Percentiles rank a stretch among this genome's conserved stretches.
Evolutionary conservation across 2,888 invertebrate species (phyloP).

Genomic region (Stegophylla sp.): DNA sequence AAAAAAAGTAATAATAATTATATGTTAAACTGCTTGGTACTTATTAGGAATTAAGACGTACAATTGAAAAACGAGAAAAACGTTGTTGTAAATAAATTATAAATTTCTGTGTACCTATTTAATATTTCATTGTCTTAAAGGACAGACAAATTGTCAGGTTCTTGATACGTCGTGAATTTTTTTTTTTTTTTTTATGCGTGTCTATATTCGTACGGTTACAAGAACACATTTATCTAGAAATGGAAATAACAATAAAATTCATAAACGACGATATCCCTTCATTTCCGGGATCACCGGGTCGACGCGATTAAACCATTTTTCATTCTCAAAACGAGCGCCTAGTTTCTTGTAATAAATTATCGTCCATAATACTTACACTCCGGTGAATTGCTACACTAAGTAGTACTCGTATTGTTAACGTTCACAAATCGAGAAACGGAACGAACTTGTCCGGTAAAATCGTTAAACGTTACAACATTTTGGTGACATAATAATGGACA

Average conservation of each 20-base stretch:
- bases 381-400: background rate
- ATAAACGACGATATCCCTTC: background rate
- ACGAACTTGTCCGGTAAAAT: background rate
- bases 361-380: background rate
- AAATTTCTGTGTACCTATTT: too few species aligned
- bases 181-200: too few species aligned
- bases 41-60: too few species aligned
- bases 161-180: too few species aligned
- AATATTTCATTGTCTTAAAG: too few species aligned
- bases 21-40: too few species aligned
- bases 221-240: constrained; percentile 14
- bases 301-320: constrained; percentile 6
- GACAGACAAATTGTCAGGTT: too few species aligned
- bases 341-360: background rate
- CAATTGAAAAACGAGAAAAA: too few species aligned
- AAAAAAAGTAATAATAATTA: too few species aligned
- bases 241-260: background rate
- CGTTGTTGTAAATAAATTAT: too few species aligned
- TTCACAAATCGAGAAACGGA: background rate
- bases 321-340: background rate
- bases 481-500: too few species aligned
- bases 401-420: background rate
- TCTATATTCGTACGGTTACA: background rate
- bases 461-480: too few species aligned
- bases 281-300: constrained; percentile 35